Evolutionary conservation across 1,140 invertebrate genomes (phyloP).

Genomic region (Drosophila lacteicornis): DNA sequence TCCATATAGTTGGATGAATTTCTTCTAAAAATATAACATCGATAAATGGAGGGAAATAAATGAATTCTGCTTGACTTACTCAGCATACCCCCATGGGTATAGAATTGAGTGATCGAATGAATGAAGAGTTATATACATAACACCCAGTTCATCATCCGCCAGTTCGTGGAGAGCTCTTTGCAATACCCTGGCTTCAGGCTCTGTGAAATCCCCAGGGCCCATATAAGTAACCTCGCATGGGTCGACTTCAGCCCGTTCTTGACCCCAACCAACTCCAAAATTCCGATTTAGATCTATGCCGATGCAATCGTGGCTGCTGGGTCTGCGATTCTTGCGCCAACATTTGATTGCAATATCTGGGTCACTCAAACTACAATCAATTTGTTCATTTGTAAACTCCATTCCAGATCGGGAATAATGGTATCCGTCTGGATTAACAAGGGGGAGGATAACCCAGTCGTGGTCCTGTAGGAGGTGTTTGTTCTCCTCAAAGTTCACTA

Average conservation of each 20-base stretch:
- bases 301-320: conserved; percentile 9
- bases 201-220: conserved; percentile 30
- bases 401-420: conserved; percentile 21
- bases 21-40: background rate
- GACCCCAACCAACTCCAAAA: conserved; percentile 23
- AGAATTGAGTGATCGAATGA: conserved; percentile 1
- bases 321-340: conserved; percentile 40
- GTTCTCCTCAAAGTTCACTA: conserved; percentile 85
- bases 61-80: background rate
- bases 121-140: conserved; percentile 47
- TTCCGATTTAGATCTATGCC: conserved; percentile 55
- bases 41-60: too few relatives aligned
- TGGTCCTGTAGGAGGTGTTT: conserved; percentile 76
- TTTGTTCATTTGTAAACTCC: background rate
- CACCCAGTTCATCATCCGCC: background rate
- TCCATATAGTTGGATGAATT: background rate
- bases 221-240: background rate
- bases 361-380: background rate
- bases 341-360: too few relatives aligned
- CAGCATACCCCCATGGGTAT: conserved; percentile 32
- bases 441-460: conserved; percentile 51
- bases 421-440: conserved; percentile 54
- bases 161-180: conserved; percentile 22
- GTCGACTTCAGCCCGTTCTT: background rate
- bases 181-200: conserved; percentile 26